A percentile compares a stretch with the other conserved stretches of the same genome.
These are phyloP conservation scores for Molossus alvarezi DNA, from an alignment of 2,797 vertebrate species.

Conservation along the genomic window DNA sequence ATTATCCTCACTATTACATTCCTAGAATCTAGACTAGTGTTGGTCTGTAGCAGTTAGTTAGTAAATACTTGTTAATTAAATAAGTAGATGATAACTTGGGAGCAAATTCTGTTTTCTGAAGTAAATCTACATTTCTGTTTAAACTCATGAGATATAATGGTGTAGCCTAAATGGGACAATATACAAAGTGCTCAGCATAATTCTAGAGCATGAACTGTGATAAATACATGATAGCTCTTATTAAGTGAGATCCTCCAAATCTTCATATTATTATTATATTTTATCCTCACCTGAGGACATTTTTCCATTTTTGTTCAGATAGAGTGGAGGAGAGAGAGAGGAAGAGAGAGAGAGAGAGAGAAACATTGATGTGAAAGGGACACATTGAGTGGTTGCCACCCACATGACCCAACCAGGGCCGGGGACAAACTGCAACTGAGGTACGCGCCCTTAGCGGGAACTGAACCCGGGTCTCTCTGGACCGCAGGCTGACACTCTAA, in stretches of 20 bases:
- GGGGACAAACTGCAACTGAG: too few species aligned
- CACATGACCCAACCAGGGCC: too few species aligned
- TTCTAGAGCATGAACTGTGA: neutral
- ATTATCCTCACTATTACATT: neutral
- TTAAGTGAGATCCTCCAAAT: neutral
- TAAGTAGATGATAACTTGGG: neutral
- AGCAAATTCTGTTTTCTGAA: neutral
- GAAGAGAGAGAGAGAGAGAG: too few species aligned
- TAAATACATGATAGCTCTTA: neutral
- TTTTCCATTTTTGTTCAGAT: too few species aligned
- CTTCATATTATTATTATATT: neutral
- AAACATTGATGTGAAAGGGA: too few species aligned
- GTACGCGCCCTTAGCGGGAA: too few species aligned
- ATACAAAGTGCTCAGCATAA: neutral
- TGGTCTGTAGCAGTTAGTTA: neutral
- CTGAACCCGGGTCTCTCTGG: too few species aligned
- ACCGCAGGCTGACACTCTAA: too few species aligned
- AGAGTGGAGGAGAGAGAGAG: too few species aligned
- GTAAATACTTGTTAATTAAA: slow-evolving; percentile 46
- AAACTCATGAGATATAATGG: neutral
- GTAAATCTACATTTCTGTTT: slow-evolving; percentile 29
- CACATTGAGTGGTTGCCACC: too few species aligned
- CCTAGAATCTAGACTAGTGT: neutral
- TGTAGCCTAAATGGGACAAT: neutral
- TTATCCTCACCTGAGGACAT: too few species aligned